A percentile compares a stretch with the other conserved stretches of the same genome.
phyloP scores from a whole-genome alignment of 2,113 vertebrate genomes.

The Ancistrus triradiatus region DNA sequence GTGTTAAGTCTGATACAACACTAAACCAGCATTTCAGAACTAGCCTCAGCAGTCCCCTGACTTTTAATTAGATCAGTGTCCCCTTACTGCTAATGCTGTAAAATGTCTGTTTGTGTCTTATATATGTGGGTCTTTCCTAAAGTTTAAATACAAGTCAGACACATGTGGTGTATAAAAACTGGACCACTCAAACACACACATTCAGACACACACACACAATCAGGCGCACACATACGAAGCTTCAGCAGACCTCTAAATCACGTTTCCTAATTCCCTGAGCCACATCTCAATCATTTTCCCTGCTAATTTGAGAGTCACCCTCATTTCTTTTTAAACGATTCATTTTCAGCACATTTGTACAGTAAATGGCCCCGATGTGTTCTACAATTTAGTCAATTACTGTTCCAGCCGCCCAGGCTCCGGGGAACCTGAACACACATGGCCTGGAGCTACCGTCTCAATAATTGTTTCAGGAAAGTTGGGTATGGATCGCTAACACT shows the following conservation, averaged over 20 bases:
- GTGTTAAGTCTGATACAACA: too few relatives aligned
- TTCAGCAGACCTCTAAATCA: conserved; percentile 81
- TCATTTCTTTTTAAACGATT: conserved; percentile 97
- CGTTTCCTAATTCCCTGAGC: conserved; percentile 85
- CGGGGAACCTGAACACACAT: conserved; percentile 99
- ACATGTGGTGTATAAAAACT: conserved; percentile 48
- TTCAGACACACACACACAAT: neutral
- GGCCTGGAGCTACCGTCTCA: conserved; percentile 99
- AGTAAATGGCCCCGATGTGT: conserved; percentile 97
- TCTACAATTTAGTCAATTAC: conserved; percentile 99
- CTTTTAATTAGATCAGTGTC: too few relatives aligned
- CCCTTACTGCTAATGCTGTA: too few relatives aligned
- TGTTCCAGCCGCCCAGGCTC: conserved; percentile 99
- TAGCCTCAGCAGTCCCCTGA: too few relatives aligned
- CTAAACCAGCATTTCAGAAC: too few relatives aligned
- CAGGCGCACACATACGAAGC: conserved; percentile 56
- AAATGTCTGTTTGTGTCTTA: too few relatives aligned
- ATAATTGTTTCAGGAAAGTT: conserved; percentile 99
- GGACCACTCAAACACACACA: neutral
- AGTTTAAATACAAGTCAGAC: conserved; percentile 69
- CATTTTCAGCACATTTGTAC: conserved; percentile 97
- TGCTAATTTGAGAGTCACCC: conserved; percentile 86
- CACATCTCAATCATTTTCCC: conserved; percentile 85
- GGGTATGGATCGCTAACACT: conserved; percentile 96
- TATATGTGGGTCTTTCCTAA: conserved; percentile 36